Percentiles rank a stretch among this genome's conserved stretches.
Evolutionary conservation across 2,888 invertebrate genomes (phyloP).

Genomic region (Polyploca ridens): DNA sequence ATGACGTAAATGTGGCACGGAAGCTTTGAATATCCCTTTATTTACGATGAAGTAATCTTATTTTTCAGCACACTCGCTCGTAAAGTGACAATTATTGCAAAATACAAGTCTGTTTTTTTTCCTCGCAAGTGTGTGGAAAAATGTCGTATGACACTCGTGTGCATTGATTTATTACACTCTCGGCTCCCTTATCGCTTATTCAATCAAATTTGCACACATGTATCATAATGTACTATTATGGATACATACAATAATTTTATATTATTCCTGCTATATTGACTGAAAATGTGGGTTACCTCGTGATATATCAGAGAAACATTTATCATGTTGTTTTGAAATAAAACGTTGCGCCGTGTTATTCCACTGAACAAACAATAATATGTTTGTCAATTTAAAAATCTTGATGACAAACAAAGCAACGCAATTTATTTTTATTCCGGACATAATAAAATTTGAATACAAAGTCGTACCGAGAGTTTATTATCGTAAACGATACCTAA

Average conservation of each 20-base stretch:
- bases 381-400: neutral
- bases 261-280: neutral
- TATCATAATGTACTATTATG: neutral
- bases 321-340: neutral
- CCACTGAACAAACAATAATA: neutral
- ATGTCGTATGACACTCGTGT: no score
- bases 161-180: no score
- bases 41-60: neutral
- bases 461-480: neutral
- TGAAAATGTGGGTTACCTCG: neutral
- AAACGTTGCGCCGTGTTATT: neutral
- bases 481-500: neutral
- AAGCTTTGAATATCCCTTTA: neutral
- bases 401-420: slow-evolving; percentile 1
- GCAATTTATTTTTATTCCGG: slow-evolving; percentile 4
- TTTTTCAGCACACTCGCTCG: neutral
- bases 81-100: no score
- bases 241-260: neutral
- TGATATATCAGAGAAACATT: neutral
- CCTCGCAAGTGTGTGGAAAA: no score
- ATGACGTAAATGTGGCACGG: neutral
- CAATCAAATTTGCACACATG: no score
- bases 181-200: no score
- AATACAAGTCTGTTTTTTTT: no score
- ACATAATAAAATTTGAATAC: slow-evolving; percentile 2